A percentile compares a stretch with the other conserved stretches of the same genome.
phyloP scores from a whole-genome alignment of 1,140 invertebrate genomes.

The Bacillus rossius region DNA sequence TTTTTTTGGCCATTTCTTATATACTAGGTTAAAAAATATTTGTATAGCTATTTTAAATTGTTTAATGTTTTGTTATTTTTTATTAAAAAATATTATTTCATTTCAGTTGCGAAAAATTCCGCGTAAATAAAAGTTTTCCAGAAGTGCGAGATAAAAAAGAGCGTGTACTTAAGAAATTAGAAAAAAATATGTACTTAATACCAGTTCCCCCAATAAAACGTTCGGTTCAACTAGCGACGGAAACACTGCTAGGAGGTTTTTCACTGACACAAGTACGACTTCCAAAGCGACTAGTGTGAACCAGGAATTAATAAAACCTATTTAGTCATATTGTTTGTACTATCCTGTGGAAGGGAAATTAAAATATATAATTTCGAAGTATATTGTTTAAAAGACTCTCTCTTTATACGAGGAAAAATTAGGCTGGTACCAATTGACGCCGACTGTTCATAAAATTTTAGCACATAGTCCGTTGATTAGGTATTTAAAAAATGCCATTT shows the following conservation, averaged over 20 bases:
- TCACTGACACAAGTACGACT: conserved; percentile 27
- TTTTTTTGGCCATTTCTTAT: conserved; percentile 4
- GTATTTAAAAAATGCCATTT: conserved; percentile 13
- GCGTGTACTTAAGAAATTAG: too few species aligned
- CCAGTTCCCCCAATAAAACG: conserved; percentile 17
- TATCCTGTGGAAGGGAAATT: too few species aligned
- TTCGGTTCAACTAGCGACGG: conserved; percentile 35
- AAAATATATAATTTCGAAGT: too few species aligned
- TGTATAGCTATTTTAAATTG: conserved; percentile 18
- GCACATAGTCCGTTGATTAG: conserved; percentile 32
- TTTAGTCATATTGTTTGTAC: too few species aligned
- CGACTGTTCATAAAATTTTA: conserved; percentile 32
- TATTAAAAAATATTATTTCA: too few species aligned
- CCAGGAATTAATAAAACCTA: too few species aligned
- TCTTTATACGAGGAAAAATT: conserved; percentile 32
- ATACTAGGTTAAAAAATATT: conserved; percentile 16
- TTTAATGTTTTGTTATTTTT: too few species aligned
- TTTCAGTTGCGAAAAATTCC: too few species aligned
- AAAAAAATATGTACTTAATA: too few species aligned
- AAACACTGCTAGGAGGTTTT: conserved; percentile 37
- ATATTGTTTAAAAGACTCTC: conserved; percentile 28
- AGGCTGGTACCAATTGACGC: conserved; percentile 19
- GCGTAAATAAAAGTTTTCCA: too few species aligned
- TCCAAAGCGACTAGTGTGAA: conserved; percentile 26
- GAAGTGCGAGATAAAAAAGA: too few species aligned